These are phyloP conservation scores for Entomobrya multifasciata DNA, from an alignment of 2,888 invertebrate genomes.

Conservation along the genomic window DNA sequence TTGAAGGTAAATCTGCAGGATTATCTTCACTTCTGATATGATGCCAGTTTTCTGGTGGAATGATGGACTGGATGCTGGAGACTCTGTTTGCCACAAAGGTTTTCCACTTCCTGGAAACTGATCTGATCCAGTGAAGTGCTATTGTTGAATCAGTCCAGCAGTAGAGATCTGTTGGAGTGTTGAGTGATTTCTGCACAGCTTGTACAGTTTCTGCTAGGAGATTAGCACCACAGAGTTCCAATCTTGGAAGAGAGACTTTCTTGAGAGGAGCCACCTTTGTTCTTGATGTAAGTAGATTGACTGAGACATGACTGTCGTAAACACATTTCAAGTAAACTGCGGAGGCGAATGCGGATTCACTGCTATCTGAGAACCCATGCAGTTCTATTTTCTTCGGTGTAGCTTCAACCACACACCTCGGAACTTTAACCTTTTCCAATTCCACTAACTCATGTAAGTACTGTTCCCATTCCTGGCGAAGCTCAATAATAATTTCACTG, in stretches of 20 bases:
- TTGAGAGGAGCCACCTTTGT: conserved; percentile 78
- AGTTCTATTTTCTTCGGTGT: neutral
- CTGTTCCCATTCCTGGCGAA: conserved; percentile 6
- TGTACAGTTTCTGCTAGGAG: conserved; percentile 76
- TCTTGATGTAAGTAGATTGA: conserved; percentile 73
- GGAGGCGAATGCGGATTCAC: conserved; percentile 3
- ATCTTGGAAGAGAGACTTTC: conserved; percentile 78
- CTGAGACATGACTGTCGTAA: neutral
- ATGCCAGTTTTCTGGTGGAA: too few relatives aligned
- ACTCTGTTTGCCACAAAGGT: too few relatives aligned
- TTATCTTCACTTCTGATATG: too few relatives aligned
- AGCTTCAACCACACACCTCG: conserved; percentile 5
- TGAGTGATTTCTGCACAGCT: neutral
- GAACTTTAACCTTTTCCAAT: neutral
- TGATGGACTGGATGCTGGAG: too few relatives aligned
- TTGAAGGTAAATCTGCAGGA: too few relatives aligned
- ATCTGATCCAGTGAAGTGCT: conserved; percentile 72
- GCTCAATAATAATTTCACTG: neutral
- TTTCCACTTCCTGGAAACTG: too few relatives aligned
- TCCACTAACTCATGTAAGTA: neutral
- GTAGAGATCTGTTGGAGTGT: conserved; percentile 49
- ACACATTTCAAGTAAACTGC: conserved; percentile 15
- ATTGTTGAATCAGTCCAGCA: conserved; percentile 77
- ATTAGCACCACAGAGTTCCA: conserved; percentile 80
- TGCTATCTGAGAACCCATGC: conserved; percentile 35